Percentiles rank a stretch among this genome's conserved stretches.
These are phyloP conservation scores for Protobothrops flavoviridis DNA, from an alignment of 2,113 vertebrate species.

Conservation along the genomic window DNA sequence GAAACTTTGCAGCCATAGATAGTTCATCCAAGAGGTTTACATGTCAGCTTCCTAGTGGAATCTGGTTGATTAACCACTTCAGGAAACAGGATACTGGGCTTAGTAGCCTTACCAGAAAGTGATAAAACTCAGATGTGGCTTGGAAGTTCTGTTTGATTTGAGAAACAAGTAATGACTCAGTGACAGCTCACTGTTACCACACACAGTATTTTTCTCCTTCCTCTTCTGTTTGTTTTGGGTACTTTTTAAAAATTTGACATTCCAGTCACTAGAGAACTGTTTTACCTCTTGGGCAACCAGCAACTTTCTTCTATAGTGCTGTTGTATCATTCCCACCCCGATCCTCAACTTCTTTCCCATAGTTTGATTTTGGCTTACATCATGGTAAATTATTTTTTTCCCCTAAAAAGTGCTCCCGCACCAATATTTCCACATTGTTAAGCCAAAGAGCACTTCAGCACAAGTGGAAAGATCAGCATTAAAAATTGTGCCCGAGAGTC, in stretches of 20 bases:
- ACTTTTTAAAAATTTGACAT: not conserved
- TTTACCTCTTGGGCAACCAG: not conserved
- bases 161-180: not conserved
- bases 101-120: not conserved
- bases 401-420: no score
- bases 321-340: not conserved
- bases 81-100: not conserved
- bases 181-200: not conserved
- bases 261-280: not conserved
- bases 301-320: not conserved
- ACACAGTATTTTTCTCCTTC: not conserved
- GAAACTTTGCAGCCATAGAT: not conserved
- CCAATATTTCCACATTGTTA: not conserved
- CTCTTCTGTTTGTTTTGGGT: not conserved
- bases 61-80: not conserved
- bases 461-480: not conserved
- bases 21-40: not conserved
- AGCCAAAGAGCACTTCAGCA: not conserved
- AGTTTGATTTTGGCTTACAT: not conserved
- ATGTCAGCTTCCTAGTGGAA: not conserved
- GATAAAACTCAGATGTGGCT: not conserved
- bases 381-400: not conserved
- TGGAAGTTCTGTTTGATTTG: not conserved
- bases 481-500: not conserved
- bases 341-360: not conserved